phyloP scores from a whole-genome alignment of 1,140 invertebrate species.

The Coenobita brevimanus region DNA sequence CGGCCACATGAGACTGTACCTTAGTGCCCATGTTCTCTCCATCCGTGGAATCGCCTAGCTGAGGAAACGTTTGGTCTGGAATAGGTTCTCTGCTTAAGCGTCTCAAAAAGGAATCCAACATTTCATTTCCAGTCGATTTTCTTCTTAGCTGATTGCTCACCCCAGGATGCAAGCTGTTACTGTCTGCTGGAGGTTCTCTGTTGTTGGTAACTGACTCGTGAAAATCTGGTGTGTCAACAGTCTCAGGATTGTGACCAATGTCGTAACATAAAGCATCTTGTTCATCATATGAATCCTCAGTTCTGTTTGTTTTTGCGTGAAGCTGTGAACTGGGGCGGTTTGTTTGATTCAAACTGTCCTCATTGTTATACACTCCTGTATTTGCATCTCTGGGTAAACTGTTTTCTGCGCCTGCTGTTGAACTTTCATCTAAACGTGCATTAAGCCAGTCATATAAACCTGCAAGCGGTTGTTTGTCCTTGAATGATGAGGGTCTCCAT shows the following conservation, averaged over 20 bases:
- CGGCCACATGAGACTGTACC: not conserved
- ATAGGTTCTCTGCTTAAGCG: slow-evolving; percentile 46
- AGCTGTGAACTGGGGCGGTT: too few relatives aligned
- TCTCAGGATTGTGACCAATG: too few relatives aligned
- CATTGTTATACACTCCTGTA: too few relatives aligned
- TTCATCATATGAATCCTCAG: too few relatives aligned
- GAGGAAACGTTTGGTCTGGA: slow-evolving; percentile 21
- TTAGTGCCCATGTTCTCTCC: not conserved
- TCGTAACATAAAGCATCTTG: too few relatives aligned
- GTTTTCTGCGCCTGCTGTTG: not conserved
- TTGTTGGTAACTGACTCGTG: too few relatives aligned
- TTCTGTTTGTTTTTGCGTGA: too few relatives aligned
- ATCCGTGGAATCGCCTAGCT: not conserved
- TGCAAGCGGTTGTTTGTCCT: too few relatives aligned
- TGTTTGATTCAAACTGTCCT: too few relatives aligned
- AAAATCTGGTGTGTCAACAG: too few relatives aligned
- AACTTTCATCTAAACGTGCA: not conserved
- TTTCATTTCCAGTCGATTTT: not conserved
- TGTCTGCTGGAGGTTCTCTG: not conserved
- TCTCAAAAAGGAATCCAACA: slow-evolving; percentile 23
- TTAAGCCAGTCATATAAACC: not conserved
- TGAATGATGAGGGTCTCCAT: too few relatives aligned
- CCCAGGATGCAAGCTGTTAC: not conserved
- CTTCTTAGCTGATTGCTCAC: too few relatives aligned
- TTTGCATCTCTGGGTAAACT: not conserved